phyloP scores from a whole-genome alignment of 2,113 vertebrate genomes.

The Urocolius indicus region DNA sequence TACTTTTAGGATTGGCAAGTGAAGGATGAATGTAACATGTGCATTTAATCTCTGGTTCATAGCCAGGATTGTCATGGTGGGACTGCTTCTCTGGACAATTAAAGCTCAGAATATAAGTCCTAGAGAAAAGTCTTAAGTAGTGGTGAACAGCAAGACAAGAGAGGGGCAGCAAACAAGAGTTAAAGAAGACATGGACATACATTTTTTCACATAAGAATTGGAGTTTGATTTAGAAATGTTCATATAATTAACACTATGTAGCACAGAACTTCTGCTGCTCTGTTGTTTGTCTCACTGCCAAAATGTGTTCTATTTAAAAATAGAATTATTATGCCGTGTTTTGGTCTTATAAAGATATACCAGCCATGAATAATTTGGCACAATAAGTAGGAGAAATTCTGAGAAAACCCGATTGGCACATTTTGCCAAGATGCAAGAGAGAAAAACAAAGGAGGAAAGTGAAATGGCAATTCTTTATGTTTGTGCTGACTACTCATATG shows the following conservation, averaged over 20 bases:
- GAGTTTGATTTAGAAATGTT: constrained; percentile 8
- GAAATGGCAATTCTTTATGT: constrained; percentile 20
- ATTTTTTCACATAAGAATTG: background rate
- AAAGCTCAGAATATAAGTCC: background rate
- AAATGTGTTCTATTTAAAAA: constrained; percentile 46
- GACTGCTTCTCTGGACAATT: background rate
- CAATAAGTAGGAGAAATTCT: background rate
- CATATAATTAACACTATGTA: background rate
- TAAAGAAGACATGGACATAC: background rate
- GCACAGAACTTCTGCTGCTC: background rate
- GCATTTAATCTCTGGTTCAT: background rate
- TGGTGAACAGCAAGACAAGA: background rate
- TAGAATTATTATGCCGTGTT: background rate
- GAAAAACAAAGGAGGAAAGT: constrained; percentile 16
- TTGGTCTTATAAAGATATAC: constrained; percentile 18
- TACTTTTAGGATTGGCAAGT: background rate
- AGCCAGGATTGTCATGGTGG: background rate
- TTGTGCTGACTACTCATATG: constrained; percentile 6
- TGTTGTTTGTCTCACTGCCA: background rate
- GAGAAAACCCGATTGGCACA: background rate
- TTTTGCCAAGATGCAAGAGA: background rate
- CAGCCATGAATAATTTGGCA: background rate
- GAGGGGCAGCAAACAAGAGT: background rate
- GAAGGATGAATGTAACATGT: background rate
- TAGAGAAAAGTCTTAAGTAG: background rate